Conservation (phyloP, 30 jellyfish, hydroid and myxozoan genomes). For the Aurelia sp. region DNA sequence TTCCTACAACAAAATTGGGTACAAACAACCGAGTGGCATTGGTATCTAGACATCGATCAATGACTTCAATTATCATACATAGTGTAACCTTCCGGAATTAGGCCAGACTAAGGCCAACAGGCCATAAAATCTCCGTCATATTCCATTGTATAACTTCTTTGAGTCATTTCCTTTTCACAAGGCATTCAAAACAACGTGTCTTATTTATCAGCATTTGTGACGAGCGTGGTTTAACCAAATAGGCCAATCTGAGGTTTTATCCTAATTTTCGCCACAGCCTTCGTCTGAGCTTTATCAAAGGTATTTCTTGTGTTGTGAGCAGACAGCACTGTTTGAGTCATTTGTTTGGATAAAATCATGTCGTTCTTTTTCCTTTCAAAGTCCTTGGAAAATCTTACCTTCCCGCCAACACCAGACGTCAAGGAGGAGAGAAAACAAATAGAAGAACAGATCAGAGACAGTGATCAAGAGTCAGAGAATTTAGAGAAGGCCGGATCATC, state of each 20-base stretch:
- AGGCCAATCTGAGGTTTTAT: conserved; percentile 1
- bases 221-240: conserved; percentile 1
- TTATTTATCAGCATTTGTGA: no score
- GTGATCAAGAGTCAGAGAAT: not conserved
- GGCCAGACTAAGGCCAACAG: no score
- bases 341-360: not conserved
- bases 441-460: not conserved
- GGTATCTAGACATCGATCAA: no score
- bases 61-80: no score
- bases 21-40: no score
- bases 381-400: conserved; percentile 50
- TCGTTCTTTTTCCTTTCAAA: conserved; percentile 5
- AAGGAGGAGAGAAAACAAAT: conserved; percentile 8
- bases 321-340: not conserved
- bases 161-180: no score
- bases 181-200: no score
- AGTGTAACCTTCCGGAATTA: no score
- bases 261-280: not conserved
- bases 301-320: not conserved
- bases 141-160: no score
- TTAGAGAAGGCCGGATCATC: conserved; percentile 1
- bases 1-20: no score
- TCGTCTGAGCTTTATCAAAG: not conserved
- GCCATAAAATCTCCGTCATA: no score
- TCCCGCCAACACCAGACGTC: conserved; percentile 63